A percentile compares a stretch with the other conserved stretches of the same genome.
phyloP scores from a whole-genome alignment of 2,888 invertebrate species.

The Drosophila colorata region DNA sequence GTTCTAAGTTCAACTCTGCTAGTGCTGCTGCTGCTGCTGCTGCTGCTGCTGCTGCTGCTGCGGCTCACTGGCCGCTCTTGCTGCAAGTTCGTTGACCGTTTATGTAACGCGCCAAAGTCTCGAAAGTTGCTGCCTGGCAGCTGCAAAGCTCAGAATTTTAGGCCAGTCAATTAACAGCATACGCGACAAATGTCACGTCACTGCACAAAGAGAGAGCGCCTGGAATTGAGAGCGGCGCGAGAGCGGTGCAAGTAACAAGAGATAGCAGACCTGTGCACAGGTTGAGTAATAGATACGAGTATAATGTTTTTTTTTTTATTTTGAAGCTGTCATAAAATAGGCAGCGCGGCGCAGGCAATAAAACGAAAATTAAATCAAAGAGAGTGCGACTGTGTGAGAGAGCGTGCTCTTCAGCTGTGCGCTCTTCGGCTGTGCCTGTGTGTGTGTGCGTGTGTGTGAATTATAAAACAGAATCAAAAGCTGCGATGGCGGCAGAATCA shows the following conservation, averaged over 20 bases:
- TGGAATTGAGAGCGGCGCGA: slow-evolving; percentile 5
- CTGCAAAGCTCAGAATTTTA: slow-evolving; percentile 63
- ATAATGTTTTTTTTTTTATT: slow-evolving; percentile 24
- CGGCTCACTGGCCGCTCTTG: background rate
- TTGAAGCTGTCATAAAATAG: slow-evolving; percentile 54
- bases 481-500: slow-evolving; percentile 70
- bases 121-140: slow-evolving; percentile 34
- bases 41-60: background rate
- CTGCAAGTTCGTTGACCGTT: slow-evolving; percentile 61
- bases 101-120: slow-evolving; percentile 62
- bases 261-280: slow-evolving; percentile 28
- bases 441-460: slow-evolving; percentile 52
- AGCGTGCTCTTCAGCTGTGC: slow-evolving; percentile 20
- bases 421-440: slow-evolving; percentile 11
- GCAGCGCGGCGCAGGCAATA: slow-evolving; percentile 40
- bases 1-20: slow-evolving; percentile 7
- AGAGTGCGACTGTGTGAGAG: slow-evolving; percentile 12
- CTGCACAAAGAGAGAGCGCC: slow-evolving; percentile 27
- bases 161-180: slow-evolving; percentile 58
- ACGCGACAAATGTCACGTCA: slow-evolving; percentile 67
- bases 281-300: slow-evolving; percentile 72
- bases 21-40: too few species aligned
- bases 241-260: slow-evolving; percentile 41
- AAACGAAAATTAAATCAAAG: slow-evolving; percentile 53
- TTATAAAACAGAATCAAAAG: slow-evolving; percentile 80